Percentiles rank a stretch among this genome's conserved stretches.
phyloP scores from a whole-genome alignment of 2,888 invertebrate genomes.

The Cephus nigrinus region DNA sequence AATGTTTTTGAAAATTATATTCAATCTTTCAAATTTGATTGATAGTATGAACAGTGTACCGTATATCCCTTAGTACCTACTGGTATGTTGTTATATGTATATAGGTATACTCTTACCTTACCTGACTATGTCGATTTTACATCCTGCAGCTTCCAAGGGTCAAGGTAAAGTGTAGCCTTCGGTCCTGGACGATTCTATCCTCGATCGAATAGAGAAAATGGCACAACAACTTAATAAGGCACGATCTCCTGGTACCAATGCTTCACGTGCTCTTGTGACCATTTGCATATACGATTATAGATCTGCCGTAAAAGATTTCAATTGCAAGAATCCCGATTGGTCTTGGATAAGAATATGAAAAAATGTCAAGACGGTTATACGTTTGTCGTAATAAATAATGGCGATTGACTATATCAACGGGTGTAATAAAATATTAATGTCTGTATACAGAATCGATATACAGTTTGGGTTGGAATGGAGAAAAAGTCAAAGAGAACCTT shows the following conservation, averaged over 20 bases:
- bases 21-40: too few relatives aligned
- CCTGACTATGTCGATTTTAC: not conserved
- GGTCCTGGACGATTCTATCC: slow-evolving; percentile 17
- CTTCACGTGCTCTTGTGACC: slow-evolving; percentile 57
- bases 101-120: too few relatives aligned
- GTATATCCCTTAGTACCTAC: too few relatives aligned
- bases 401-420: too few relatives aligned
- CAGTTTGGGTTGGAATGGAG: too few relatives aligned
- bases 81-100: too few relatives aligned
- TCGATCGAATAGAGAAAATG: slow-evolving; percentile 58
- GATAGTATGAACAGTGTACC: too few relatives aligned
- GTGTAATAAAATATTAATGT: too few relatives aligned
- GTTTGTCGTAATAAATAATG: not conserved
- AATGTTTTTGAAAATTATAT: too few relatives aligned
- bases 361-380: slow-evolving; percentile 31
- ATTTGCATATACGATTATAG: slow-evolving; percentile 67
- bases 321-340: slow-evolving; percentile 44
- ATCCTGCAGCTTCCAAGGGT: slow-evolving; percentile 43
- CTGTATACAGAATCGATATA: too few relatives aligned
- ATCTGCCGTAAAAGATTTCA: slow-evolving; percentile 38
- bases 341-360: slow-evolving; percentile 49
- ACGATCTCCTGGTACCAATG: slow-evolving; percentile 60
- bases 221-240: slow-evolving; percentile 64
- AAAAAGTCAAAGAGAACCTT: too few relatives aligned
- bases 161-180: slow-evolving; percentile 49